Percentiles rank a stretch among this genome's conserved stretches.
phyloP scores from a whole-genome alignment of 2,113 vertebrate genomes.

The Candoia aspera region DNA sequence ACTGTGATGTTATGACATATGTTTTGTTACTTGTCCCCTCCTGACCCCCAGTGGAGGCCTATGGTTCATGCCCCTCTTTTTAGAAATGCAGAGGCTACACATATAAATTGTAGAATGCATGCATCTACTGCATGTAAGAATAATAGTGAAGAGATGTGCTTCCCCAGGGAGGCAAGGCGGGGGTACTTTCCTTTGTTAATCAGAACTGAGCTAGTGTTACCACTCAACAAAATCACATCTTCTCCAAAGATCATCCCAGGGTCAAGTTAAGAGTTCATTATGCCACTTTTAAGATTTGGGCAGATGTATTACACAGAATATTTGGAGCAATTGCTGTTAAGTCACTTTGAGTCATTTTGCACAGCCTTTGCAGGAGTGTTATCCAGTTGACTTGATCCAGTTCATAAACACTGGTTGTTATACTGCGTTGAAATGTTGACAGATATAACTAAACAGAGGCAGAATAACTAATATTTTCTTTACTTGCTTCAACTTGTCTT shows the following conservation, averaged over 20 bases:
- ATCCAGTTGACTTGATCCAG: not conserved
- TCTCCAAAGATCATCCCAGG: not conserved
- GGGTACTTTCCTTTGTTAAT: too few species aligned
- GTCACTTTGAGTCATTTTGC: not conserved
- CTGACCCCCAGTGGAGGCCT: not conserved
- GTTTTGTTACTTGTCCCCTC: not conserved
- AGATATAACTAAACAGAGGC: not conserved
- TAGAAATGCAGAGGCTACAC: not conserved
- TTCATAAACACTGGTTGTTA: not conserved
- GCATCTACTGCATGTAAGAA: not conserved
- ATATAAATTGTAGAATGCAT: not conserved
- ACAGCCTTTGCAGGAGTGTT: not conserved
- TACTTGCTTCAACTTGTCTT: not conserved
- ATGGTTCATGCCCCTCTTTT: not conserved
- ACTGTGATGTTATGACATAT: not conserved
- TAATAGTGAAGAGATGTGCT: not conserved
- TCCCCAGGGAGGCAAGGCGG: too few species aligned
- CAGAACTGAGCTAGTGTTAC: not conserved
- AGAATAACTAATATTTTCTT: not conserved
- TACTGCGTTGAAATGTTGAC: not conserved
- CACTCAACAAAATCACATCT: not conserved
- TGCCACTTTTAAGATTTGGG: not conserved
- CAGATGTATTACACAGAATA: not conserved
- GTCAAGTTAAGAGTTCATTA: not conserved
- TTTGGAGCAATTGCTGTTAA: not conserved